Evolutionary conservation across 1,140 invertebrate species (phyloP).

Genomic region (Pseudoatta argentina): DNA sequence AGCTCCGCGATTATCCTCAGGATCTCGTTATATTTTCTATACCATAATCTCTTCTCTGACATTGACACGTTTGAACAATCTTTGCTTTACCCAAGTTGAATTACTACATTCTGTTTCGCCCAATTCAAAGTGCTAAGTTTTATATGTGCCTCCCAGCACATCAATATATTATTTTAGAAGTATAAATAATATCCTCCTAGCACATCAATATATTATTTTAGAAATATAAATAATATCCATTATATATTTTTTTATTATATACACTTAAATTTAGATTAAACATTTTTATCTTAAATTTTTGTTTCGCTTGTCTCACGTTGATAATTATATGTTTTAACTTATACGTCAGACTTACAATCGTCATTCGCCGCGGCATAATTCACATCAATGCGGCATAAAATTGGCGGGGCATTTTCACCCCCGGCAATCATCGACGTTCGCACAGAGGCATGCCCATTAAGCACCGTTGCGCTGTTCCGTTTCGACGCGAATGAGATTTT

Average conservation of each 20-base stretch:
- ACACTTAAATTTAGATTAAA: not conserved
- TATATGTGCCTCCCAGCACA: not conserved
- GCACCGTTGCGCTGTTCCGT: not conserved
- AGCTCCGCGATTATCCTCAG: constrained; percentile 21
- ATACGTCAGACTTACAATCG: not conserved
- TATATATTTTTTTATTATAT: not conserved
- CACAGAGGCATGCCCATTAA: constrained; percentile 24
- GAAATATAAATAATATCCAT: not conserved
- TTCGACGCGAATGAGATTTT: constrained; percentile 21
- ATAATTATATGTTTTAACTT: not conserved
- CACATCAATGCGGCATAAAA: not conserved
- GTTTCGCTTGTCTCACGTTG: too few relatives aligned
- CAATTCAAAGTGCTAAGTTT: not conserved
- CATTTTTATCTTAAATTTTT: not conserved
- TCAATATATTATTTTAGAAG: not conserved
- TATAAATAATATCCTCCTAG: not conserved
- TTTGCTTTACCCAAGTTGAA: not conserved
- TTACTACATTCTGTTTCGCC: not conserved
- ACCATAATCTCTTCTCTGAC: not conserved
- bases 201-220: not conserved
- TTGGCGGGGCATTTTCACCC: not conserved
- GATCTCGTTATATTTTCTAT: constrained; percentile 33
- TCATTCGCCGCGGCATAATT: not conserved
- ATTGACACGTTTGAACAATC: not conserved
- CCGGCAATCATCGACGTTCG: constrained; percentile 43